These are phyloP conservation scores for Anabacerthia variegaticeps DNA, from an alignment of 2,797 vertebrate genomes.

Conservation along the genomic window DNA sequence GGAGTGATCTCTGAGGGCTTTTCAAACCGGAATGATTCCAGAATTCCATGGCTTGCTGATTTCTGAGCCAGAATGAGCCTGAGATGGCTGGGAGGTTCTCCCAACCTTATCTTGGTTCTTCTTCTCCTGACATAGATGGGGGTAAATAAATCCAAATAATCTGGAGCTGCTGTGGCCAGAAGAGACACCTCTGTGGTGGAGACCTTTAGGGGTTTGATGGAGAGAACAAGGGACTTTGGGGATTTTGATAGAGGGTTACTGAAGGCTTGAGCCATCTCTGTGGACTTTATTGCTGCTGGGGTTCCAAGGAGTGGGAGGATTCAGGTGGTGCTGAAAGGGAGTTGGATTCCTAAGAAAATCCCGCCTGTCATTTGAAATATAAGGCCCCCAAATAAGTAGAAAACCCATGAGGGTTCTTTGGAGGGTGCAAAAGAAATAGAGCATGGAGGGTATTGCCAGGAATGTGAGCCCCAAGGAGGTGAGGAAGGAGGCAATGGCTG, in stretches of 20 bases:
- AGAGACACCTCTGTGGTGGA: not conserved
- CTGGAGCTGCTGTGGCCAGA: not conserved
- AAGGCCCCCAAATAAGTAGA: not conserved
- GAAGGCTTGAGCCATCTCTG: not conserved
- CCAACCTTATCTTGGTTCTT: too few relatives aligned
- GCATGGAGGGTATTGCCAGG: fast-evolving
- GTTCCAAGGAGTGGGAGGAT: not conserved
- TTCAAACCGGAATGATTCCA: not conserved
- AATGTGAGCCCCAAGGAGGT: not conserved
- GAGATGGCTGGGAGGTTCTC: not conserved
- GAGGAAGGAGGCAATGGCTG: not conserved
- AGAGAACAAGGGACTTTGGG: not conserved
- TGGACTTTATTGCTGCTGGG: not conserved
- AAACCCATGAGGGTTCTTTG: not conserved
- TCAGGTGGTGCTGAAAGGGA: not conserved
- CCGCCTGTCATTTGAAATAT: not conserved
- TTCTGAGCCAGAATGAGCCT: not conserved
- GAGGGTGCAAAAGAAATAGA: not conserved
- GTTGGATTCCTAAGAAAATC: not conserved
- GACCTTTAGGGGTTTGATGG: not conserved
- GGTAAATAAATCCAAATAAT: not conserved
- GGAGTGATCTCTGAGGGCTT: not conserved
- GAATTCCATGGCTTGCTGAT: not conserved
- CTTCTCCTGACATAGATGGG: not conserved
- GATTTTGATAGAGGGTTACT: not conserved